Conservation (phyloP, 2,888 invertebrate species). For the Cephus pulcher region DNA sequence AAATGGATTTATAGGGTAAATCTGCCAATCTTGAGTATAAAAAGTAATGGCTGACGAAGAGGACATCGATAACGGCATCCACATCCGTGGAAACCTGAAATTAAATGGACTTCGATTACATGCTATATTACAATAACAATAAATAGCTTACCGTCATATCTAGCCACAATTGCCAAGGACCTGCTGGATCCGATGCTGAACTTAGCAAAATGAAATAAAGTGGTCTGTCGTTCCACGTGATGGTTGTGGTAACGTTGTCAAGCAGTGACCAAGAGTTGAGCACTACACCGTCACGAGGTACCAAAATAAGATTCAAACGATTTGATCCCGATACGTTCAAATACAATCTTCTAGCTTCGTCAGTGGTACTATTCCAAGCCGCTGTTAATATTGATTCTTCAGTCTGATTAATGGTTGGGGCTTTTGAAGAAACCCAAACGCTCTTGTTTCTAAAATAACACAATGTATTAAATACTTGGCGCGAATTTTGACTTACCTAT, state of each 20-base stretch:
- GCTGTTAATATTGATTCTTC: constrained; percentile 14
- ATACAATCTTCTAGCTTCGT: constrained; percentile 7
- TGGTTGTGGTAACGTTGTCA: constrained; percentile 1
- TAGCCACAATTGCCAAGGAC: constrained; percentile 11
- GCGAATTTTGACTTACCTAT: not conserved
- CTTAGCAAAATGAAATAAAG: constrained; percentile 13
- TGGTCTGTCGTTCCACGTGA: constrained; percentile 8
- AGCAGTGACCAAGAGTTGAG: constrained; percentile 16
- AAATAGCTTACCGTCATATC: constrained; percentile 13
- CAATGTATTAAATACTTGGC: not conserved
- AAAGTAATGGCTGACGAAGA: constrained; percentile 17
- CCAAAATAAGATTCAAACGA: constrained; percentile 14
- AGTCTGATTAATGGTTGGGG: constrained; percentile 13
- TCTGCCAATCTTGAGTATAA: constrained; percentile 6
- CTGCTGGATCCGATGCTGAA: constrained; percentile 13
- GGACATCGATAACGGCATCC: constrained; percentile 13
- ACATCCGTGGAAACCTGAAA: constrained; percentile 12
- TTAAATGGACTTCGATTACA: not conserved
- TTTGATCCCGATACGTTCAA: constrained; percentile 16
- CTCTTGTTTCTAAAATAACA: constrained; percentile 8
- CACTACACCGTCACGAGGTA: constrained; percentile 13
- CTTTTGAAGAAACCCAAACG: constrained; percentile 14
- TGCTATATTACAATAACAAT: not conserved
- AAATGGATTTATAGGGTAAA: constrained; percentile 15
- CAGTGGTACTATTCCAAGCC: constrained; percentile 11